Conservation (phyloP, 2,888 invertebrate genomes). For the Coenonympha arcania region DNA sequence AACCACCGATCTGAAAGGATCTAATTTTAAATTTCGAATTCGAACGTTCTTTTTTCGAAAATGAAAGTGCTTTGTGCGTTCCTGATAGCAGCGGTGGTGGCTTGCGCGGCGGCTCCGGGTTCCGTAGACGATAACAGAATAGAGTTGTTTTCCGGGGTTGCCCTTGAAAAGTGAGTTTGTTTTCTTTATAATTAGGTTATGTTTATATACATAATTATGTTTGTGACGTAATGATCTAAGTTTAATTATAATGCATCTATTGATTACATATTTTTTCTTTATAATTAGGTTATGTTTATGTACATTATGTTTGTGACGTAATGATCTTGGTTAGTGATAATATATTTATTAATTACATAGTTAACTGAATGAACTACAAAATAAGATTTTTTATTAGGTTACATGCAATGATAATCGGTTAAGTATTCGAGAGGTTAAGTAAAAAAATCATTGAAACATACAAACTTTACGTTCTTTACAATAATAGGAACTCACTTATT, state of each 20-base stretch:
- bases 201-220: not conserved
- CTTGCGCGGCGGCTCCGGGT: constrained; percentile 57
- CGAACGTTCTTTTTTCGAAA: constrained; percentile 27
- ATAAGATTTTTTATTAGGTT: too few species aligned
- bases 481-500: too few species aligned
- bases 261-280: too few species aligned
- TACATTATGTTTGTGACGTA: not conserved
- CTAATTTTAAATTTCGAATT: constrained; percentile 12
- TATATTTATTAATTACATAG: too few species aligned
- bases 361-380: too few species aligned
- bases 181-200: not conserved
- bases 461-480: too few species aligned
- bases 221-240: too few species aligned
- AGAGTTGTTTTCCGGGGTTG: constrained; percentile 63
- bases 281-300: not conserved
- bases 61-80: constrained; percentile 57
- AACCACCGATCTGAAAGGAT: constrained; percentile 41
- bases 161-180: constrained; percentile 52
- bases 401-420: too few species aligned
- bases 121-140: constrained; percentile 45
- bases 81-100: constrained; percentile 44
- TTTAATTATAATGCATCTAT: too few species aligned
- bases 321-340: not conserved
- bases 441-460: too few species aligned
- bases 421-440: too few species aligned